These are phyloP conservation scores for Diarsia mendica DNA, from an alignment of 2,888 invertebrate genomes.

Conservation along the genomic window DNA sequence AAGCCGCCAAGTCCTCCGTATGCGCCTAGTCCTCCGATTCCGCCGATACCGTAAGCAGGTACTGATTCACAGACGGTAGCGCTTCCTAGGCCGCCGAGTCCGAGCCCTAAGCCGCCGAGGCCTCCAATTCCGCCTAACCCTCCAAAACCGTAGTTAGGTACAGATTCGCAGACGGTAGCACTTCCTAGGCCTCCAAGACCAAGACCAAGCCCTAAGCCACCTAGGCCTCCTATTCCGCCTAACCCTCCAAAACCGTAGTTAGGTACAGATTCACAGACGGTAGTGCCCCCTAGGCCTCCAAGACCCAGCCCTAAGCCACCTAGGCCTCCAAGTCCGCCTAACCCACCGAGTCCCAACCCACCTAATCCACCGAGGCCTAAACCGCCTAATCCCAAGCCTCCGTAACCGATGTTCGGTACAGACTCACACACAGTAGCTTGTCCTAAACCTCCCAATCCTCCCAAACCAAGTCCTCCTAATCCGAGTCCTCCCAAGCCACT, in stretches of 20 bases:
- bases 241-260: conserved; percentile 9
- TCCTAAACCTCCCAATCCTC: conserved; percentile 2
- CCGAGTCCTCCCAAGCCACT: conserved; percentile 42
- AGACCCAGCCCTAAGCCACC: conserved; percentile 1
- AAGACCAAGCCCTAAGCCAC: conserved; percentile 2
- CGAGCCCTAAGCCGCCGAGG: conserved; percentile 2
- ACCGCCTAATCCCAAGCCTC: conserved; percentile 33
- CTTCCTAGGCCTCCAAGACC: conserved; percentile 32
- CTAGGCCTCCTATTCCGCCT: conserved; percentile 6
- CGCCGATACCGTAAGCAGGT: conserved; percentile 22
- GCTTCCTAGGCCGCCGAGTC: conserved; percentile 31
- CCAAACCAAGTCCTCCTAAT: background rate
- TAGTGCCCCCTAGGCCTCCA: conserved; percentile 10
- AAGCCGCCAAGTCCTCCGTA: conserved; percentile 20
- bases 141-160: conserved; percentile 31
- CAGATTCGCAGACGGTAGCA: conserved; percentile 39
- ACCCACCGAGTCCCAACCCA: conserved; percentile 36
- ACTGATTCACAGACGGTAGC: conserved; percentile 45
- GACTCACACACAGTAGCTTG: conserved; percentile 48
- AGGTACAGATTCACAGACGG: too few relatives aligned
- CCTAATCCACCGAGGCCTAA: conserved; percentile 15
- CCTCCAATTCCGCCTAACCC: conserved; percentile 23
- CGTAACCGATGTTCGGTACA: conserved; percentile 28
- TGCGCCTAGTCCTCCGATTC: background rate
- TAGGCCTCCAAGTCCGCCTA: conserved; percentile 8